Percentiles rank a stretch among this genome's conserved stretches.
These are phyloP conservation scores for Lycia hirtaria DNA, from an alignment of 2,888 invertebrate genomes.

Conservation along the genomic window DNA sequence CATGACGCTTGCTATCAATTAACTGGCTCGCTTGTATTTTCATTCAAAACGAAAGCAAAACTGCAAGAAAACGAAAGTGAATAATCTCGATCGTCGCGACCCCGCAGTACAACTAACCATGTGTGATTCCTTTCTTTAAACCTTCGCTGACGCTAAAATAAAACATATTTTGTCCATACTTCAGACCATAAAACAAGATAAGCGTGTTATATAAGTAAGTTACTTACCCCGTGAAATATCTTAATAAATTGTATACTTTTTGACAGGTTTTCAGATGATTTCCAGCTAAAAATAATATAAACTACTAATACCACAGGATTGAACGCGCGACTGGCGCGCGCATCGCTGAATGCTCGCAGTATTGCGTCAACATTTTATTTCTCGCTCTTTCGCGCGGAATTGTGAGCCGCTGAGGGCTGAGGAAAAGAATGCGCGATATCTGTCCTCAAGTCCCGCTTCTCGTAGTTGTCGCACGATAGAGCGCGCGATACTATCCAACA, in stretches of 20 bases:
- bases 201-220: background rate
- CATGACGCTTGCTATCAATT: no score
- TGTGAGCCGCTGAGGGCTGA: background rate
- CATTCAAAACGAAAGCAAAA: background rate
- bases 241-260: background rate
- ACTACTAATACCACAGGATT: constrained; percentile 9
- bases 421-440: constrained; percentile 19
- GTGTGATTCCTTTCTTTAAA: background rate
- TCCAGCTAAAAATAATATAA: background rate
- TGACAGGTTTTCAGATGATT: background rate
- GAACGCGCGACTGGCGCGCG: constrained; percentile 16
- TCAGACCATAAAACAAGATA: background rate
- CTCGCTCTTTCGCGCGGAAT: constrained; percentile 21
- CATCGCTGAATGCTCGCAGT: constrained; percentile 4
- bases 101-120: background rate
- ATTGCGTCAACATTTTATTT: background rate
- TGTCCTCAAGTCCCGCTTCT: background rate
- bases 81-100: no score
- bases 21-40: no score
- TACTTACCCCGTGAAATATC: background rate
- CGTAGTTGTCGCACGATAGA: background rate
- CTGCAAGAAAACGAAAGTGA: background rate
- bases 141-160: background rate
- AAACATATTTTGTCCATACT: no score
- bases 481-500: constrained; percentile 5